Base-by-base conservation (phyloP, 2,888 invertebrate genomes). In the Phoronis australis region DNA sequence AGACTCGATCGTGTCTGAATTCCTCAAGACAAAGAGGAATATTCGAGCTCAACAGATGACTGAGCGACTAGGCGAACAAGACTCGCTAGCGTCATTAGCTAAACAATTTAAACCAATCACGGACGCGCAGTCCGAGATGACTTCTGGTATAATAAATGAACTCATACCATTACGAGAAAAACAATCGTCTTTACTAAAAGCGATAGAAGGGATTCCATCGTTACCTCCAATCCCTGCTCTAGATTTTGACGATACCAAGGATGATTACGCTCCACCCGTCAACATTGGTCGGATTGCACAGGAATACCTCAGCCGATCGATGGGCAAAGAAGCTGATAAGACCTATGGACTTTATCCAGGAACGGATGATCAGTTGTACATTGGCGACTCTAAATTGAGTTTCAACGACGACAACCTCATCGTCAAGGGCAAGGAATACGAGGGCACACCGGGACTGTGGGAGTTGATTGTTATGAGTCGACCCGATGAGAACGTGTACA, bases 371-470 rank as follows among this genome's bases (percentile, higher is more conserved):
- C 38, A 45, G 22, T 45, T 50, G 22, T 45, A 50, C 23, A 50
- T 50, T 24, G 50, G 45, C 39, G 22, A 50, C 38, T 39, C 27
- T 18, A 23, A 15, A 2, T 31, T 50, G 22, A 40, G 23, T 1
- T 22, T 50, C 22, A 39, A 27, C 22, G 50, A 45, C 26, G 39
- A 49, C 45, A 38, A 49, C 45, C 37, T 49, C 26, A 18, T 47
- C 22, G 47, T 47, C n/a, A 24, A 42, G 3, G 37, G 23, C 12
- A 25, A 42, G 42, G 42, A 50, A 25, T 50, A 50, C 20, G 24
- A 50, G 40, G 50, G 50, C 18, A 50, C 45, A 1, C 45, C 38
- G n/a, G 50, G 50, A 1, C 23, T 50, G 9, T 50, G 50, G 50
- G 45, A 50, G 23, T 45, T 50, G 9, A 24, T 50, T 24, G 24